Evolutionary conservation across 2,113 vertebrate genomes (phyloP).

Genomic region (Silurus asotus): DNA sequence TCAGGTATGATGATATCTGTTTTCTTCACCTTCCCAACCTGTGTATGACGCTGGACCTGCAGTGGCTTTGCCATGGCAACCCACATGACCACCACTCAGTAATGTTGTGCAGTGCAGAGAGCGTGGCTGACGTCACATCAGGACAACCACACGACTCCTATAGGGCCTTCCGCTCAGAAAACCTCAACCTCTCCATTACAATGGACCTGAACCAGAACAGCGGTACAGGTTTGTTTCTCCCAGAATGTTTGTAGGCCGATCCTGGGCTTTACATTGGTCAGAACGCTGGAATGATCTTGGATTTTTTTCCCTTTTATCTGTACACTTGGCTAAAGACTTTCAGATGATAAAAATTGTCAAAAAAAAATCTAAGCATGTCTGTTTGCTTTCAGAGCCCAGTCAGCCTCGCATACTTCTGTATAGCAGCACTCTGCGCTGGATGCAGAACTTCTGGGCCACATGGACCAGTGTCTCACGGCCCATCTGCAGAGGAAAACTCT

Average conservation of each 20-base stretch:
- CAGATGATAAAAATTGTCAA: not conserved
- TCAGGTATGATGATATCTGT: conserved; percentile 95
- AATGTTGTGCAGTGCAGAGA: conserved; percentile 85
- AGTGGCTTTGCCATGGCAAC: conserved; percentile 96
- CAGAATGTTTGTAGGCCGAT: not conserved
- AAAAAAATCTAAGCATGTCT: not conserved
- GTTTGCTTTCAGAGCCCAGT: conserved; percentile 72
- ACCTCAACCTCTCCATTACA: conserved; percentile 92
- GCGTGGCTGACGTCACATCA: conserved; percentile 82
- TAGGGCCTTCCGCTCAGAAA: conserved; percentile 94
- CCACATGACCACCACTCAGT: conserved; percentile 91
- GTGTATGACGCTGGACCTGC: conserved; percentile 91
- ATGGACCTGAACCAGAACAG: conserved; percentile 88
- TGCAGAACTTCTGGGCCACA: conserved; percentile 99
- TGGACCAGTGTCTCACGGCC: conserved; percentile 93
- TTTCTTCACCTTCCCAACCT: conserved; percentile 93
- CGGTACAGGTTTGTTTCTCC: conserved; percentile 53
- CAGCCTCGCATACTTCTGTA: conserved; percentile 93
- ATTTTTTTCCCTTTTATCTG: not conserved
- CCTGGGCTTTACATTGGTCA: not conserved
- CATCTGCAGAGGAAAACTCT: conserved; percentile 95
- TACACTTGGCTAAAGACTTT: not conserved
- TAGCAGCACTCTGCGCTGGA: conserved; percentile 98
- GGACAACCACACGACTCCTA: conserved; percentile 93
- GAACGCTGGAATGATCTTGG: not conserved